phyloP scores from a whole-genome alignment of 1,140 invertebrate species.

The Ips typographus region DNA sequence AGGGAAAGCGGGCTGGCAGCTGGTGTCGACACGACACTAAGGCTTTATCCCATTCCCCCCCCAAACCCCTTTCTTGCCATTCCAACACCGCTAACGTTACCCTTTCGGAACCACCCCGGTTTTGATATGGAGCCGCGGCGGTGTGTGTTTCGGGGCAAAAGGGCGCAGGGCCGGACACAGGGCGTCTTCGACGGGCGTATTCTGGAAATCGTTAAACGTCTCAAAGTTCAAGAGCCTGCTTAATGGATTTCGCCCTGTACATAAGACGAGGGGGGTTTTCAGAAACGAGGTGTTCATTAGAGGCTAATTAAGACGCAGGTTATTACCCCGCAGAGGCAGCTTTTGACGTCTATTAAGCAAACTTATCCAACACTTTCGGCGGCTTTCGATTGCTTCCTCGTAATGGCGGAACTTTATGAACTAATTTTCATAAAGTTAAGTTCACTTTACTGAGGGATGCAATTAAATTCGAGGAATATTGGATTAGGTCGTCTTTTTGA shows the following conservation, averaged over 20 bases:
- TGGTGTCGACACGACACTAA: slow-evolving; percentile 43
- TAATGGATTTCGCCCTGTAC: slow-evolving; percentile 15
- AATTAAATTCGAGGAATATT: slow-evolving; percentile 16
- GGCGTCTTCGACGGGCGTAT: slow-evolving; percentile 1
- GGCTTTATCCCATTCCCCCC: slow-evolving; percentile 25
- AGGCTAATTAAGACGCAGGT: slow-evolving; percentile 51
- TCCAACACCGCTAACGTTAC: slow-evolving; percentile 35
- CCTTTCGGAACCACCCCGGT: slow-evolving; percentile 39
- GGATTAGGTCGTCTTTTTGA: slow-evolving; percentile 7
- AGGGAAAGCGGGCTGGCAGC: slow-evolving; percentile 30
- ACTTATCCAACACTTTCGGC: slow-evolving; percentile 40
- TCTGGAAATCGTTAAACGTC: neutral
- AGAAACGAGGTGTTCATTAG: slow-evolving; percentile 51
- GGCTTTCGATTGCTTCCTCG: slow-evolving; percentile 29
- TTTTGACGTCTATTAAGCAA: slow-evolving; percentile 50
- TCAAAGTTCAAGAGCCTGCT: slow-evolving; percentile 2
- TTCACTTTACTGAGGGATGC: slow-evolving; percentile 13
- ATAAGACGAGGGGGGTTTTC: slow-evolving; percentile 24
- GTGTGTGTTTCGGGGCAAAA: slow-evolving; percentile 23
- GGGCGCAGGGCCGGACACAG: slow-evolving; percentile 18
- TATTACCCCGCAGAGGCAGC: slow-evolving; percentile 49
- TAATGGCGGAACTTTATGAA: slow-evolving; percentile 26
- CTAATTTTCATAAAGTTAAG: slow-evolving; percentile 27
- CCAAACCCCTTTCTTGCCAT: slow-evolving; percentile 27
- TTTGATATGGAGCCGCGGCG: slow-evolving; percentile 29